phyloP scores from a whole-genome alignment of 2,888 invertebrate species.

The Allacma fusca region DNA sequence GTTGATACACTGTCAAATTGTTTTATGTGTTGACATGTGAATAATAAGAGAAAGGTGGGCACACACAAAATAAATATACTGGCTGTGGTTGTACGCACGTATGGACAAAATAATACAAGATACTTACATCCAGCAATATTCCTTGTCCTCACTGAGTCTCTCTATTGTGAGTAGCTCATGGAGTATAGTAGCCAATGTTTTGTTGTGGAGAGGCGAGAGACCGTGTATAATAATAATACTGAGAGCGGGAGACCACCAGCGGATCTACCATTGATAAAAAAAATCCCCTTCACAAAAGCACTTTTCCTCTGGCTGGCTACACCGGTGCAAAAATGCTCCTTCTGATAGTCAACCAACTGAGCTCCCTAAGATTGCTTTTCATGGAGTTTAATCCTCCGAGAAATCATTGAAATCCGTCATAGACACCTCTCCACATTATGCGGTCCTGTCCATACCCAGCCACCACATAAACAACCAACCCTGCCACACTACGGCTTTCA shows the following conservation, averaged over 20 bases:
- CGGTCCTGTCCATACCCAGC: conserved; percentile 17
- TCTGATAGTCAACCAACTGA: conserved; percentile 26
- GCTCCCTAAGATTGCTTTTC: conserved; percentile 45
- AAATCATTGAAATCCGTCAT: conserved; percentile 59
- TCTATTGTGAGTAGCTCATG: conserved; percentile 22
- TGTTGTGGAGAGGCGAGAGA: conserved; percentile 48
- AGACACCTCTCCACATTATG: conserved; percentile 45
- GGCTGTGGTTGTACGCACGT: neutral
- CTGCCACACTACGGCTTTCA: conserved; percentile 4
- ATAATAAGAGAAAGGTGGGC: neutral
- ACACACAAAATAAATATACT: neutral
- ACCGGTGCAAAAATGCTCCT: conserved; percentile 43
- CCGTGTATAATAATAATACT: conserved; percentile 47
- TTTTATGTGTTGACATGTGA: conserved; percentile 22
- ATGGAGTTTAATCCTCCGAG: conserved; percentile 59
- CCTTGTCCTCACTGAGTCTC: neutral
- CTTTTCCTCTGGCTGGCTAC: conserved; percentile 35
- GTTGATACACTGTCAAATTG: conserved; percentile 33
- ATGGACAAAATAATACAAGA: too few relatives aligned
- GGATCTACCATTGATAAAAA: conserved; percentile 44
- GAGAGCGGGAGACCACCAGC: conserved; percentile 55
- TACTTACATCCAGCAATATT: too few relatives aligned
- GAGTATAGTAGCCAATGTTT: conserved; percentile 1
- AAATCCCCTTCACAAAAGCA: conserved; percentile 39
- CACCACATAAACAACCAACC: conserved; percentile 24